Percentiles rank a stretch among this genome's conserved stretches.
Conservation (phyloP, 1,140 invertebrate species). For the Trypoxylus dichotomus region DNA sequence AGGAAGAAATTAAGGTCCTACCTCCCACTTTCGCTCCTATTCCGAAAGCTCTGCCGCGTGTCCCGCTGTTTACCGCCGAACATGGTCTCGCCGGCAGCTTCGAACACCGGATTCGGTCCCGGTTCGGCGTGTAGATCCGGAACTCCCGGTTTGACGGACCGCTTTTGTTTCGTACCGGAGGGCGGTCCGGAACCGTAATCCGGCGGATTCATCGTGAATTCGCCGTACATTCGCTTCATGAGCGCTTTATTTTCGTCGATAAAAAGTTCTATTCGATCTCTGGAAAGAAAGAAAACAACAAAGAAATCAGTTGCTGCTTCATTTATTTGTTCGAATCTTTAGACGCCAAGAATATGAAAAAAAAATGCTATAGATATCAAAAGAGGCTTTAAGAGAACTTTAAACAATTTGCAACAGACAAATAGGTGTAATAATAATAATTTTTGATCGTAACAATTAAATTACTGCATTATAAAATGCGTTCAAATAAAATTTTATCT, state of each 20-base stretch:
- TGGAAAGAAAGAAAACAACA: slow-evolving; percentile 58
- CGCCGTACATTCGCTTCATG: slow-evolving; percentile 90
- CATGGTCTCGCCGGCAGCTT: slow-evolving; percentile 39
- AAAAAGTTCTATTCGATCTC: slow-evolving; percentile 85
- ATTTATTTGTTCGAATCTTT: too few relatives aligned
- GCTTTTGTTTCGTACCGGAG: slow-evolving; percentile 57
- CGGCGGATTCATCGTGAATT: slow-evolving; percentile 69
- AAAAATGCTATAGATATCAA: too few relatives aligned
- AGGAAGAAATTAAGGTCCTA: slow-evolving; percentile 41
- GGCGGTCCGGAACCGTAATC: slow-evolving; percentile 52
- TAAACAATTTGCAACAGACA: too few relatives aligned
- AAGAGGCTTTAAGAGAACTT: too few relatives aligned
- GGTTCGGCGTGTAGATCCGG: slow-evolving; percentile 56
- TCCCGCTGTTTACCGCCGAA: slow-evolving; percentile 59
- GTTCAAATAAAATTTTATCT: too few relatives aligned
- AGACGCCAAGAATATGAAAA: too few relatives aligned
- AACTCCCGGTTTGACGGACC: slow-evolving; percentile 57
- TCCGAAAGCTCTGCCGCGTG: slow-evolving; percentile 59
- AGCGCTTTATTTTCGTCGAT: slow-evolving; percentile 93
- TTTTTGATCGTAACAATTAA: too few relatives aligned
- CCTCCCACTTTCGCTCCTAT: slow-evolving; percentile 63
- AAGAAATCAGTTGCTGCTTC: too few relatives aligned
- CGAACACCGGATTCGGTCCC: slow-evolving; percentile 44
- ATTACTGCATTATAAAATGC: too few relatives aligned
- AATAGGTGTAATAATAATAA: too few relatives aligned